A percentile compares a stretch with the other conserved stretches of the same genome.
phyloP scores from a whole-genome alignment of 2,888 invertebrate genomes.

The Busseola fusca region DNA sequence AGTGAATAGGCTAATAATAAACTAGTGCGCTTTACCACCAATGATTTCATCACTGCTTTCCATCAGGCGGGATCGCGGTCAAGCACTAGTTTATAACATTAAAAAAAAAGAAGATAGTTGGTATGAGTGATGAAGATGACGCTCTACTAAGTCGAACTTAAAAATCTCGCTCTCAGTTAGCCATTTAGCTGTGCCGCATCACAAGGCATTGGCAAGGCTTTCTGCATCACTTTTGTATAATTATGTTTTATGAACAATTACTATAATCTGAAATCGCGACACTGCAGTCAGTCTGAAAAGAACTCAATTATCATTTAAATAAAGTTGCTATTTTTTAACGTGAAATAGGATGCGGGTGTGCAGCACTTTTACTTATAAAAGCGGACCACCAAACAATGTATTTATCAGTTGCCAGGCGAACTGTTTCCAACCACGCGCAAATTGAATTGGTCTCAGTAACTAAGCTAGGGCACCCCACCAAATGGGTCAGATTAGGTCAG shows the following conservation, averaged over 20 bases:
- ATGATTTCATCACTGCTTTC: no score
- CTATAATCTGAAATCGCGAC: no score
- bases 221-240: not conserved
- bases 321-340: no score
- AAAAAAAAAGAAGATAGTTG: not conserved
- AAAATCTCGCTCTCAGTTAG: not conserved
- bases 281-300: no score
- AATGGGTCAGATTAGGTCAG: not conserved
- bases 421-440: not conserved
- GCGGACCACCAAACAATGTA: not conserved
- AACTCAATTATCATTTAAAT: no score
- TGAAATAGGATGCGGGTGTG: no score
- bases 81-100: no score
- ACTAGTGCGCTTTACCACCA: no score
- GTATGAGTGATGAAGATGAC: not conserved
- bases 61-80: no score
- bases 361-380: no score
- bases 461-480: not conserved
- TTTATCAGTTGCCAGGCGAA: not conserved
- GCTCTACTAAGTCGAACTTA: not conserved
- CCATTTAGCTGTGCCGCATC: not conserved
- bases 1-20: no score
- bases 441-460: not conserved
- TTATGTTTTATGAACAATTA: not conserved
- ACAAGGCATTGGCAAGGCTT: not conserved